Evolutionary conservation across 2,797 vertebrate genomes (phyloP).

Genomic region (Aplochiton taeniatus): DNA sequence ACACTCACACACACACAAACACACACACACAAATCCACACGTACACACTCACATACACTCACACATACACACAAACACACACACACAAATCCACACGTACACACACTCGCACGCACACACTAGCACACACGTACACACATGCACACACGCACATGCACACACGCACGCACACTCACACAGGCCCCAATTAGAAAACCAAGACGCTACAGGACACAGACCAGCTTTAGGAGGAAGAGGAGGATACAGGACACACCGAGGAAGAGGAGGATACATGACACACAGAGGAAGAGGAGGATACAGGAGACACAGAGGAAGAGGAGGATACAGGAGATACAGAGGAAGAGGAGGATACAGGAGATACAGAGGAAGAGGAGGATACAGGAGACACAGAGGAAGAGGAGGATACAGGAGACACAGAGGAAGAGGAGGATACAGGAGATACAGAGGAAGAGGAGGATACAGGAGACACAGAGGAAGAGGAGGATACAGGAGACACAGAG

Average conservation of each 20-base stretch:
- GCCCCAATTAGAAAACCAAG: not conserved
- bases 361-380: not conserved
- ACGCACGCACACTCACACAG: not conserved
- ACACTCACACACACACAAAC: too few relatives aligned
- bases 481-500: too few relatives aligned
- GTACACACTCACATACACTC: slow-evolving; percentile 13
- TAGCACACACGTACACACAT: not conserved
- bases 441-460: too few relatives aligned
- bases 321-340: not conserved
- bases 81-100: not conserved
- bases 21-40: slow-evolving; percentile 19
- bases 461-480: not conserved
- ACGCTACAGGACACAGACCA: not conserved
- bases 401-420: not conserved
- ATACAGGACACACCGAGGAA: not conserved
- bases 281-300: too few relatives aligned
- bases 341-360: not conserved
- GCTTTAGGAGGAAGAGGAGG: not conserved
- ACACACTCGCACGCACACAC: not conserved
- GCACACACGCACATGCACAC: not conserved
- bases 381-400: not conserved
- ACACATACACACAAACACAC: slow-evolving; percentile 23
- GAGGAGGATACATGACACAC: not conserved
- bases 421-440: not conserved
- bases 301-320: not conserved